phyloP scores from a whole-genome alignment of 2,888 invertebrate genomes.

The Polia nebulosa region DNA sequence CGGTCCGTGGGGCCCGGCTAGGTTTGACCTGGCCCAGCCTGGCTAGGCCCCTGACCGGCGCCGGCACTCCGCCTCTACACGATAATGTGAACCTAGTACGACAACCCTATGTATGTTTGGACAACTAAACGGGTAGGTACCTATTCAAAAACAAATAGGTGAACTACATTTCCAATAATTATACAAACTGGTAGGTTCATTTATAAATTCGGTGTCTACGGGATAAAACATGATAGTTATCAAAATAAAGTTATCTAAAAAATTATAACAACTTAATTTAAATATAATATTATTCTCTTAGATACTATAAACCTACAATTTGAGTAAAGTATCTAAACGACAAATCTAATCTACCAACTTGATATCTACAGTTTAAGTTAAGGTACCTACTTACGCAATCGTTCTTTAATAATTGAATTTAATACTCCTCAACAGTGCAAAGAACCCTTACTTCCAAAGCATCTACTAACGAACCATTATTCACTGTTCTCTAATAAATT shows the following conservation, averaged over 20 bases:
- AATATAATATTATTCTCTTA: conserved; percentile 69
- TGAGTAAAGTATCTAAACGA: conserved; percentile 84
- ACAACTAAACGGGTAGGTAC: conserved; percentile 68
- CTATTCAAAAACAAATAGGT: conserved; percentile 74
- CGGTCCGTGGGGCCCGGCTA: conserved; percentile 8
- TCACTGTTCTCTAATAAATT: conserved; percentile 52
- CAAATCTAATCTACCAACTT: conserved; percentile 81
- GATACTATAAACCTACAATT: conserved; percentile 78
- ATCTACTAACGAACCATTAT: conserved; percentile 64
- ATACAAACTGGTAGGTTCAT: conserved; percentile 74
- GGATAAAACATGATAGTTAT: conserved; percentile 82
- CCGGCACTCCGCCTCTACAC: conserved; percentile 38
- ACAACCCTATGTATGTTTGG: conserved; percentile 62
- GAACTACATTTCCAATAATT: conserved; percentile 69
- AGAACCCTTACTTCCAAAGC: conserved; percentile 65
- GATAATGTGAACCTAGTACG: conserved; percentile 55
- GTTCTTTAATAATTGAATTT: conserved; percentile 70
- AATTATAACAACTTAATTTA: conserved; percentile 76
- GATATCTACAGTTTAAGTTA: conserved; percentile 70
- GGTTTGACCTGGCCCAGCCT: conserved; percentile 10
- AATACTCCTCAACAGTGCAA: conserved; percentile 66
- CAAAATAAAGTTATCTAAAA: conserved; percentile 88
- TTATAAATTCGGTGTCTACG: conserved; percentile 74
- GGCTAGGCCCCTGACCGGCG: background rate
- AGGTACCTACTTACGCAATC: conserved; percentile 67